These are phyloP conservation scores for Plebejus melissa DNA, from an alignment of 2,888 invertebrate genomes.

Conservation along the genomic window DNA sequence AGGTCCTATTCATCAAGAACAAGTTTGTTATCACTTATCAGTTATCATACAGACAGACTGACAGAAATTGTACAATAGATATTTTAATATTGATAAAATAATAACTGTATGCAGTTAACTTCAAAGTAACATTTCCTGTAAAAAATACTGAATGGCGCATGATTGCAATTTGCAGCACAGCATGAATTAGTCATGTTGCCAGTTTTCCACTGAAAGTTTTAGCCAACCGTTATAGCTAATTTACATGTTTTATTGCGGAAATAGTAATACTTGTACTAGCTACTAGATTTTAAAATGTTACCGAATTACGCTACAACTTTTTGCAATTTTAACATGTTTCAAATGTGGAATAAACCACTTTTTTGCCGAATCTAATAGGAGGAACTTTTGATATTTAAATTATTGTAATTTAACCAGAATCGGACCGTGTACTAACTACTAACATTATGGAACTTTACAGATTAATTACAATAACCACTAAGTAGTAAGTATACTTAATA, in stretches of 20 bases:
- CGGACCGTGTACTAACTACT: too few relatives aligned
- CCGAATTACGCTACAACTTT: neutral
- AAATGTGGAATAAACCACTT: neutral
- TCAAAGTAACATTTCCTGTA: neutral
- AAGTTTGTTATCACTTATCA: too few relatives aligned
- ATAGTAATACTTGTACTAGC: neutral
- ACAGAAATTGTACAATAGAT: too few relatives aligned
- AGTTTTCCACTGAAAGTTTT: neutral
- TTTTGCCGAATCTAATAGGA: neutral
- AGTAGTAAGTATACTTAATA: too few relatives aligned
- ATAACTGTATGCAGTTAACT: too few relatives aligned
- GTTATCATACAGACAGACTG: too few relatives aligned
- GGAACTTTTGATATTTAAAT: neutral
- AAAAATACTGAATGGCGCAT: neutral
- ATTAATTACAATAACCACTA: too few relatives aligned
- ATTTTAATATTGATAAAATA: too few relatives aligned
- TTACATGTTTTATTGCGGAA: neutral
- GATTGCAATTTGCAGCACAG: neutral
- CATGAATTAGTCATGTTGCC: neutral
- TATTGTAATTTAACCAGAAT: too few relatives aligned
- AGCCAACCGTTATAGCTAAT: neutral
- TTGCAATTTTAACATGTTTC: neutral
- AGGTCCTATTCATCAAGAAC: too few relatives aligned
- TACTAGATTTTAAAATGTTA: neutral
- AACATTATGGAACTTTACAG: too few relatives aligned